A percentile compares a stretch with the other conserved stretches of the same genome.
Conservation (phyloP, 2,888 invertebrate species). For the Scaptomyza reducta region DNA sequence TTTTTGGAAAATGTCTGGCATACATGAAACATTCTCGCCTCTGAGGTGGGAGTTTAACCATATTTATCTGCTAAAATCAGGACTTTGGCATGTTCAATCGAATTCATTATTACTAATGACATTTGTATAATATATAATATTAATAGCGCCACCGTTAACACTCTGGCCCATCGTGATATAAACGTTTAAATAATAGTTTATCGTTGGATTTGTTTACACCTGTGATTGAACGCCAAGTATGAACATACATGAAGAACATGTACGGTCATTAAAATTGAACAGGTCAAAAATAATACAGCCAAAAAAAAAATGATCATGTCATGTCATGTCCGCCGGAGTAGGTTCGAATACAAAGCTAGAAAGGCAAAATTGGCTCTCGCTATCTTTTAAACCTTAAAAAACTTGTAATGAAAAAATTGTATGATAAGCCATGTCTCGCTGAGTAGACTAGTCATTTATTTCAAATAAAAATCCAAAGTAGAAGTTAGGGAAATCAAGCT, state of each 20-base stretch:
- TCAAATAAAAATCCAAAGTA: background rate
- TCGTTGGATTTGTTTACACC: slow-evolving; percentile 5
- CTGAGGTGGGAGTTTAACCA: slow-evolving; percentile 34
- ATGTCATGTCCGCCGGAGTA: too few relatives aligned
- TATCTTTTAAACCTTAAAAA: background rate
- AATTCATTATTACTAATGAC: slow-evolving; percentile 6
- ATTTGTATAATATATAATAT: background rate
- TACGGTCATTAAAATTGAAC: too few relatives aligned
- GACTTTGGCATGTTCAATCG: slow-evolving; percentile 14
- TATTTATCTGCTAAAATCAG: slow-evolving; percentile 11
- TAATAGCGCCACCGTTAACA: background rate
- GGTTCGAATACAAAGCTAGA: background rate
- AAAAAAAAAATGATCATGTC: slow-evolving; percentile 1
- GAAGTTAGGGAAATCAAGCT: background rate
- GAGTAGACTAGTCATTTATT: too few relatives aligned
- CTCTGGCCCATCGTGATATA: background rate
- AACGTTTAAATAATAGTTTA: slow-evolving; percentile 1
- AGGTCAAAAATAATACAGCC: slow-evolving; percentile 9
- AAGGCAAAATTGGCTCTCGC: background rate
- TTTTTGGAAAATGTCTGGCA: slow-evolving; percentile 9
- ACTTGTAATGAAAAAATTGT: background rate
- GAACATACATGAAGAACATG: too few relatives aligned
- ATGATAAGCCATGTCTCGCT: background rate
- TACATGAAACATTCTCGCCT: slow-evolving; percentile 50
- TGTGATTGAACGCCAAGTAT: slow-evolving; percentile 19